Base-by-base conservation (phyloP, 2,888 invertebrate genomes). In the Nymphalis urticae region DNA sequence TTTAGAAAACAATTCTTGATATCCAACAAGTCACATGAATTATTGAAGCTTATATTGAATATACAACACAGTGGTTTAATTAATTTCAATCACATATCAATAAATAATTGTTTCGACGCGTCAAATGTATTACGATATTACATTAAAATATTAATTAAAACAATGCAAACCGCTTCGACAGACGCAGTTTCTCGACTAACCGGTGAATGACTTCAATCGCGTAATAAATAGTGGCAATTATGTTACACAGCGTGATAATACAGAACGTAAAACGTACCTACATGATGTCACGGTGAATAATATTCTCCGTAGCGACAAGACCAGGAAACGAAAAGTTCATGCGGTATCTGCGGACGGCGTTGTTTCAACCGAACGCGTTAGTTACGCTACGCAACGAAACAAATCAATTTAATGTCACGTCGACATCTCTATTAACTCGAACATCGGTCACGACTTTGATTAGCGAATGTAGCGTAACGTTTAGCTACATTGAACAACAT, bases 261-360 rank as follows among this genome's bases (percentile, higher is more conserved):
- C 32, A 19, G 51, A 48, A 64, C 48, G 60, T 17, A 32, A 17
- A n/a, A 70, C 68, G 59, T 64, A 60, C 42, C 65, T 42, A 56
- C 64, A 67, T 70, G 67, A 70, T 67, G 70, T 62, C 19, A 16
- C 10, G 21, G 56, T 67, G 70, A 67, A 70, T 70, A 70, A 70
- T 64, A 64, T 70, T 70, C 70, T 48, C 17, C 42, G 70, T 70
- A 70, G 16, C 60, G 54, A 47, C 47, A 10, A 8, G 50, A 63
- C 58, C 32, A 69, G 65, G 62, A 69, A 66, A 58, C 42, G 51
- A 62, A 0, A 10, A 2, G 48, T 48, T 48, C n/a, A n/a, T 17
- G n/a, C 17, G 48, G n/a, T 48, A 51, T 51, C 21, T 51, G 51
- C 10, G 19, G 21, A 21, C 50, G 19, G 7, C 50, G 19, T 19